Conservation (phyloP, 2,797 vertebrate species). For the Sebastolobus alascanus region DNA sequence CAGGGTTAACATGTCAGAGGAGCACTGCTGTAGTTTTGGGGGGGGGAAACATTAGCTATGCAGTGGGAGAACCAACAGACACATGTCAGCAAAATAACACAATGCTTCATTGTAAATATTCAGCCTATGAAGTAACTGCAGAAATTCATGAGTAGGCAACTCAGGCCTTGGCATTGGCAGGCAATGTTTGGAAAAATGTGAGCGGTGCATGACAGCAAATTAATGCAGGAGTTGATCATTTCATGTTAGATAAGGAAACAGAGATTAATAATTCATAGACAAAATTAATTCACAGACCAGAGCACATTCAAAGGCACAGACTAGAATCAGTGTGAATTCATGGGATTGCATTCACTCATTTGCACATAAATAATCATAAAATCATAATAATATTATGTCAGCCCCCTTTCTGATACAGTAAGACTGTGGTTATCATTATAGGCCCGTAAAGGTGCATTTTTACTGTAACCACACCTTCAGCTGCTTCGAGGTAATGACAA, state of each 20-base stretch:
- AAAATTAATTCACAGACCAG: slow-evolving; percentile 27
- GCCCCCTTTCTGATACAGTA: not conserved
- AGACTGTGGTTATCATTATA: not conserved
- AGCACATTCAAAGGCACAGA: slow-evolving; percentile 18
- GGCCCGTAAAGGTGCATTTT: slow-evolving; percentile 58
- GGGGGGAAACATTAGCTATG: slow-evolving; percentile 28
- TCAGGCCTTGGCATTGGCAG: slow-evolving; percentile 24
- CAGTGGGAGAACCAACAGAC: slow-evolving; percentile 59
- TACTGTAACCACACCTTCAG: slow-evolving; percentile 78
- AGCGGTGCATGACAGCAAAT: slow-evolving; percentile 17
- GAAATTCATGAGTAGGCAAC: slow-evolving; percentile 63
- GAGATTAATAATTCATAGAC: slow-evolving; percentile 51
- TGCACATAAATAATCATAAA: not conserved
- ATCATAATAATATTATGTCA: not conserved
- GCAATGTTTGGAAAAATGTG: not conserved
- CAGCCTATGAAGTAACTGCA: slow-evolving; percentile 58
- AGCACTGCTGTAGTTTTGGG: not conserved
- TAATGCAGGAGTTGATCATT: slow-evolving; percentile 7
- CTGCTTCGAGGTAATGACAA: slow-evolving; percentile 78
- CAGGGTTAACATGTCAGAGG: not conserved
- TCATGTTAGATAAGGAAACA: slow-evolving; percentile 21
- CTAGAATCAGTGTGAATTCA: not conserved
- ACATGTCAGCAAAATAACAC: slow-evolving; percentile 70
- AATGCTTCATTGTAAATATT: slow-evolving; percentile 70
- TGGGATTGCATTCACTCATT: not conserved